These are phyloP conservation scores for Luehdorfia chinensis DNA, from an alignment of 1,140 invertebrate genomes.

Conservation along the genomic window DNA sequence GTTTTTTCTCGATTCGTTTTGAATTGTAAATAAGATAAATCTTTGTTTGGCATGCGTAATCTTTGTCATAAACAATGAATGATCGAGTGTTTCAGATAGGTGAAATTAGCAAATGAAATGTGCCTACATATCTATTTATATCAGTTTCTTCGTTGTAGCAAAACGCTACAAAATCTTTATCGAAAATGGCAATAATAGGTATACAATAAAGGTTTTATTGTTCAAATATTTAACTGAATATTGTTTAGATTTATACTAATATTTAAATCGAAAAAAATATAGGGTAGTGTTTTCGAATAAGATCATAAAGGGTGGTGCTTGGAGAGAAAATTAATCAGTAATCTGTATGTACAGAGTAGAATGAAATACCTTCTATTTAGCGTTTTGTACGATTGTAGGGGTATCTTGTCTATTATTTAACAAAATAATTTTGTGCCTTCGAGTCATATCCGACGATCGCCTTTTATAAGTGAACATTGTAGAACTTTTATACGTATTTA, in stretches of 20 bases:
- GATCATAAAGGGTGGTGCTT: constrained; percentile 58
- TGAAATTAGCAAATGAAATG: constrained; percentile 26
- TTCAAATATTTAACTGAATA: constrained; percentile 66
- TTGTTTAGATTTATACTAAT: constrained; percentile 47
- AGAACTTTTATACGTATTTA: constrained; percentile 52
- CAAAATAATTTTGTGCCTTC: constrained; percentile 65
- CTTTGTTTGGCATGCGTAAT: constrained; percentile 48
- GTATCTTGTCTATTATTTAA: constrained; percentile 39
- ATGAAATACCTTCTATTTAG: constrained; percentile 30
- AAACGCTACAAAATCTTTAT: constrained; percentile 42
- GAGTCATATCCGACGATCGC: constrained; percentile 66
- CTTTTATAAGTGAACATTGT: constrained; percentile 51
- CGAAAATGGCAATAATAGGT: constrained; percentile 71
- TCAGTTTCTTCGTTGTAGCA: constrained; percentile 30
- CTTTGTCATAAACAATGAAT: constrained; percentile 41
- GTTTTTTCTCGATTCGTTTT: constrained; percentile 57
- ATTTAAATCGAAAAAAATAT: constrained; percentile 43
- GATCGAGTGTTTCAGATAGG: constrained; percentile 42
- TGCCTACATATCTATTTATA: constrained; percentile 53
- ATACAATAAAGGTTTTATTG: constrained; percentile 65
- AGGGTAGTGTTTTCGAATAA: constrained; percentile 45
- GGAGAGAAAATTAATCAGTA: constrained; percentile 35
- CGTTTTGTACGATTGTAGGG: constrained; percentile 29
- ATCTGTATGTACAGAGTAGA: constrained; percentile 26
- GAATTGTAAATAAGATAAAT: constrained; percentile 71